These are phyloP conservation scores for Coryphaenoides rupestris DNA, from an alignment of 2,113 vertebrate species.

Conservation along the genomic window DNA sequence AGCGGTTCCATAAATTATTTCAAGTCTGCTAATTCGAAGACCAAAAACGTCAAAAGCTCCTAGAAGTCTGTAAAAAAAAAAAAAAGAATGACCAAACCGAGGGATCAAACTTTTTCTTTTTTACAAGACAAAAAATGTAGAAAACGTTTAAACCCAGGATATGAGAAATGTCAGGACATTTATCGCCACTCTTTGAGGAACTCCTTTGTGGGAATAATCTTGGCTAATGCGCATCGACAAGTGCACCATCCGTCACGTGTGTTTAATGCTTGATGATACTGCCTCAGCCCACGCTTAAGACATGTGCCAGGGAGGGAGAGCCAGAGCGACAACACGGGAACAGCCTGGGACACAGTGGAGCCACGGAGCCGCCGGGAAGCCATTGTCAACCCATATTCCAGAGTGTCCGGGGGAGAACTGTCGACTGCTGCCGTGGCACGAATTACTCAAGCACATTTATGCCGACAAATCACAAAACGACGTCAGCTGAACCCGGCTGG, in stretches of 20 bases:
- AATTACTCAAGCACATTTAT: constrained; percentile 25
- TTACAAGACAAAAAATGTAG: constrained; percentile 18
- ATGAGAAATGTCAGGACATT: constrained; percentile 45
- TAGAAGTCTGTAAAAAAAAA: constrained; percentile 52
- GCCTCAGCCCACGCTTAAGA: constrained; percentile 40
- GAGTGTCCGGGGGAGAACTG: constrained; percentile 20
- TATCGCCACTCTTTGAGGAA: constrained; percentile 37
- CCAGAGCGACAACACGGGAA: constrained; percentile 41
- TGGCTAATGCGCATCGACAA: constrained; percentile 49
- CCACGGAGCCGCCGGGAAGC: constrained; percentile 28
- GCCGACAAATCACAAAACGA: no score
- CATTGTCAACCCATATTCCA: constrained; percentile 22
- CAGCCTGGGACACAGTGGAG: constrained; percentile 30
- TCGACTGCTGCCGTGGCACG: constrained; percentile 49
- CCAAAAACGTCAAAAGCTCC: constrained; percentile 47
- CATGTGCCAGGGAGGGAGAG: constrained; percentile 36
- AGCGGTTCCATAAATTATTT: constrained; percentile 58
- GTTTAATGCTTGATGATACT: constrained; percentile 57
- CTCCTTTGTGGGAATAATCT: constrained; percentile 50
- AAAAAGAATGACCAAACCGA: constrained; percentile 46
- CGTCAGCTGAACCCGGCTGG: no score
- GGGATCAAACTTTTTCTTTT: constrained; percentile 7
- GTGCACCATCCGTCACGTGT: constrained; percentile 60
- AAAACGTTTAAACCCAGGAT: constrained; percentile 42
- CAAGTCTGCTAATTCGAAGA: constrained; percentile 58